phyloP scores from a whole-genome alignment of 2,113 vertebrate species.

The Delphinapterus leucas region DNA sequence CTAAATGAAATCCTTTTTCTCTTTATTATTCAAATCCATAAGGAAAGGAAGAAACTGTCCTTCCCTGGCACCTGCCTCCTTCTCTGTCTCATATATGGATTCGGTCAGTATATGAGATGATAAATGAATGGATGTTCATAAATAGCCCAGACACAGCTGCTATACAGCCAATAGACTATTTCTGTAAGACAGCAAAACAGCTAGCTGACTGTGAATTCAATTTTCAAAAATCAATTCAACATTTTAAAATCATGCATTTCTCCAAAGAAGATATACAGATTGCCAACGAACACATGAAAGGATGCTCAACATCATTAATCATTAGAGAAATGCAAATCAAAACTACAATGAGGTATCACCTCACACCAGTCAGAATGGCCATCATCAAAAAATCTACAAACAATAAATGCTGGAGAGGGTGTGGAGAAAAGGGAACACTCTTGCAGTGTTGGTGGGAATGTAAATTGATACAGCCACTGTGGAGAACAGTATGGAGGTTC shows the following conservation, averaged over 20 bases:
- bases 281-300: too few species aligned
- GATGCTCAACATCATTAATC: too few species aligned
- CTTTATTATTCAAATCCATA: slow-evolving; percentile 44
- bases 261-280: too few species aligned
- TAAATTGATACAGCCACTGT: too few species aligned
- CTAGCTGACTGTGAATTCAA: neutral
- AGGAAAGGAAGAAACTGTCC: neutral
- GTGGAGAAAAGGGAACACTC: too few species aligned
- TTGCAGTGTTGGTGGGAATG: too few species aligned
- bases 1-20: slow-evolving; percentile 55
- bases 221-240: slow-evolving; percentile 46
- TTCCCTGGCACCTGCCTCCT: neutral
- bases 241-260: slow-evolving; percentile 30
- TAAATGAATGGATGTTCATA: slow-evolving; percentile 48
- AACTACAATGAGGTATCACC: too few species aligned
- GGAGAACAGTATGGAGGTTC: too few species aligned
- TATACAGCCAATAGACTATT: neutral
- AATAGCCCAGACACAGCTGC: neutral
- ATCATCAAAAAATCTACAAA: too few species aligned
- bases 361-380: too few species aligned
- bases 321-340: too few species aligned
- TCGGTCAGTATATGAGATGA: slow-evolving; percentile 49
- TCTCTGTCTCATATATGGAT: neutral
- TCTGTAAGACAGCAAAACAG: slow-evolving; percentile 25
- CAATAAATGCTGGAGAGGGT: too few species aligned